These are phyloP conservation scores for Dallia pectoralis DNA, from an alignment of 2,797 vertebrate species.

Conservation along the genomic window DNA sequence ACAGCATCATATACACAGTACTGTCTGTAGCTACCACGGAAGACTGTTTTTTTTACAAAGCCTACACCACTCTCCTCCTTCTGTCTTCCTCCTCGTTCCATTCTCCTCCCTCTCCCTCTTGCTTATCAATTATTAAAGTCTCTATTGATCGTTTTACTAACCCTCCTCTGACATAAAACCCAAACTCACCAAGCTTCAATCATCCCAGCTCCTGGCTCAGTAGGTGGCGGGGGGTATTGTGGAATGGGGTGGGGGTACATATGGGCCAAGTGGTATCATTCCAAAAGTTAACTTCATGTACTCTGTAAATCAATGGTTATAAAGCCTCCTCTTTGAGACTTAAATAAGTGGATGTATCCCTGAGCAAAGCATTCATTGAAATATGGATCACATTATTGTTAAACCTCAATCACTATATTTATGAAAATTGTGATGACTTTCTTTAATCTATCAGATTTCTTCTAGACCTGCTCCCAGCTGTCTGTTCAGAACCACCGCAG, in stretches of 20 bases:
- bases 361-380: too few relatives aligned
- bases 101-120: conserved; percentile 54
- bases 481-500: background rate
- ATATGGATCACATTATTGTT: background rate
- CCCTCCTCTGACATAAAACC: conserved; percentile 77
- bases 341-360: too few relatives aligned
- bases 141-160: conserved; percentile 79
- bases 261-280: conserved; percentile 12
- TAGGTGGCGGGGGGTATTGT: background rate
- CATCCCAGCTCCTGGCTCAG: conserved; percentile 38
- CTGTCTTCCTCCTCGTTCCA: conserved; percentile 28
- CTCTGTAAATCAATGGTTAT: background rate
- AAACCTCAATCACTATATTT: background rate
- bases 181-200: conserved; percentile 72
- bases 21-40: conserved; percentile 52
- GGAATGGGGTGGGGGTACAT: conserved; percentile 15
- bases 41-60: conserved; percentile 69
- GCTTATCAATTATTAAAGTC: conserved; percentile 84
- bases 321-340: too few relatives aligned
- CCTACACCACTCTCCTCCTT: conserved; percentile 49
- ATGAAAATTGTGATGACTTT: background rate
- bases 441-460: background rate
- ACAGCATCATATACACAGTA: too few relatives aligned
- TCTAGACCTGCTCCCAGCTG: background rate
- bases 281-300: background rate